Percentiles rank a stretch among this genome's conserved stretches.
Conservation (phyloP, 2,113 vertebrate genomes). For the Eudyptes chrysolophus region DNA sequence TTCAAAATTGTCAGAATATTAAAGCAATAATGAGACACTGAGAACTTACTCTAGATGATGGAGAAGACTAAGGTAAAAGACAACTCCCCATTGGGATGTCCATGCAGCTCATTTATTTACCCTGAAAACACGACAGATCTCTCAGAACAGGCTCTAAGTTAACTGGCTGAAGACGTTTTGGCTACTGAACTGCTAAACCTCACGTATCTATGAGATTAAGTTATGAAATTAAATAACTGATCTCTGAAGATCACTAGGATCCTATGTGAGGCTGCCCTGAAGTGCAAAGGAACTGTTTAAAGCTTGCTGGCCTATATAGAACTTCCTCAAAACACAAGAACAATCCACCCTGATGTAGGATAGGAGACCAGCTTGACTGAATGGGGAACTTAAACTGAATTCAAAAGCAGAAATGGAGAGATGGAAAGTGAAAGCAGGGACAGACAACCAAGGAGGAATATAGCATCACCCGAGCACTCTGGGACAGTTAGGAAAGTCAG, state of each 20-base stretch:
- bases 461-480: background rate
- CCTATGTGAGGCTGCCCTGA: background rate
- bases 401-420: background rate
- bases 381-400: background rate
- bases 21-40: background rate
- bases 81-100: background rate
- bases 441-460: background rate
- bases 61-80: background rate
- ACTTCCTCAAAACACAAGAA: background rate
- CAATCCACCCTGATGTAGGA: background rate
- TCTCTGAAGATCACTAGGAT: background rate
- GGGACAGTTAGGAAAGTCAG: background rate
- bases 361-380: background rate
- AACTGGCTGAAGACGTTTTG: background rate
- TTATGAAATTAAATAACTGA: background rate
- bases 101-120: slow-evolving; percentile 5
- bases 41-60: background rate
- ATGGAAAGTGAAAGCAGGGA: background rate
- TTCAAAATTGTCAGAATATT: background rate
- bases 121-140: background rate
- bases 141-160: background rate
- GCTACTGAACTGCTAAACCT: background rate
- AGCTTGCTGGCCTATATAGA: background rate
- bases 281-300: background rate
- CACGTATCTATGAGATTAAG: background rate